Percentiles rank a stretch among this genome's conserved stretches.
These are phyloP conservation scores for Takifugu ocellatus DNA, from an alignment of 2,797 vertebrate genomes.

Conservation along the genomic window DNA sequence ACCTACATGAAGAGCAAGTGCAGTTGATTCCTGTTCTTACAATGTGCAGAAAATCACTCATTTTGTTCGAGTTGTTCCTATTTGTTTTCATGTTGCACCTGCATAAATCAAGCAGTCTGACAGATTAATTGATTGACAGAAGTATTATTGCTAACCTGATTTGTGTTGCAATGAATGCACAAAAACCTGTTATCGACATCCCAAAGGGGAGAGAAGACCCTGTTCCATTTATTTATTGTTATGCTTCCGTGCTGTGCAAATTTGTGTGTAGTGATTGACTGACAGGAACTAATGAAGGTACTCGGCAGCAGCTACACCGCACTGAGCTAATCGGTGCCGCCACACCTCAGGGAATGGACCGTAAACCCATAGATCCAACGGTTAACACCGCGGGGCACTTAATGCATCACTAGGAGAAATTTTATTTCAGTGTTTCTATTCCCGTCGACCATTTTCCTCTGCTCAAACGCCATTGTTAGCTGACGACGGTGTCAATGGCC, in stretches of 20 bases:
- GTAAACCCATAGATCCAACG: slow-evolving; percentile 12
- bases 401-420: slow-evolving; percentile 45
- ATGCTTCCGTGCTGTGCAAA: slow-evolving; percentile 10
- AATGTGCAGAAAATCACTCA: background rate
- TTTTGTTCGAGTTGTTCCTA: background rate
- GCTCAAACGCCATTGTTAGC: slow-evolving; percentile 62
- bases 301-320: slow-evolving; percentile 24
- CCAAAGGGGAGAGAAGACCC: slow-evolving; percentile 12
- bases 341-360: slow-evolving; percentile 30
- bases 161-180: slow-evolving; percentile 2
- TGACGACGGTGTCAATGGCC: slow-evolving; percentile 73
- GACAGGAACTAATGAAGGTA: slow-evolving; percentile 50
- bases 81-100: background rate
- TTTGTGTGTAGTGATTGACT: slow-evolving; percentile 37
- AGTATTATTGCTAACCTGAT: background rate
- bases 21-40: background rate
- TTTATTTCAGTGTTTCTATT: slow-evolving; percentile 49
- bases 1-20: background rate
- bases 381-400: slow-evolving; percentile 28
- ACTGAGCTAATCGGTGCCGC: slow-evolving; percentile 47
- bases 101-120: background rate
- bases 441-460: slow-evolving; percentile 42
- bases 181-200: slow-evolving; percentile 3
- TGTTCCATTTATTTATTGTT: slow-evolving; percentile 18
- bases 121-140: background rate